Evolutionary conservation across 1,140 invertebrate species (phyloP).

Genomic region (Adoxophyes honmai): DNA sequence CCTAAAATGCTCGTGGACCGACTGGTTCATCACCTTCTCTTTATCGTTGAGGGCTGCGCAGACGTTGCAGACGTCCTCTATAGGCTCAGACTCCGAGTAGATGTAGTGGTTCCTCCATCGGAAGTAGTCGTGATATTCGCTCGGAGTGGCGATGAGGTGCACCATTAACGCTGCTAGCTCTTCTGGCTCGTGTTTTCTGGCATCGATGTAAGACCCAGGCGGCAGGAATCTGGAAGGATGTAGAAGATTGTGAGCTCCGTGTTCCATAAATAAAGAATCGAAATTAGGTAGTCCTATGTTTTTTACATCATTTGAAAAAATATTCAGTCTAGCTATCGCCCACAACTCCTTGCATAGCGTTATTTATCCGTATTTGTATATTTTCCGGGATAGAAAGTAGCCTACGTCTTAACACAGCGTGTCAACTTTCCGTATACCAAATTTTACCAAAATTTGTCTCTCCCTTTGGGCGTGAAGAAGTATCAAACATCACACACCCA

Average conservation of each 20-base stretch:
- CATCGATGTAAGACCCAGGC: conserved; percentile 55
- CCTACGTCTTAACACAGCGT: too few relatives aligned
- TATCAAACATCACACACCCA: too few relatives aligned
- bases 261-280: not conserved
- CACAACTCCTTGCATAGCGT: too few relatives aligned
- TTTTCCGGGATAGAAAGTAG: too few relatives aligned
- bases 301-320: too few relatives aligned
- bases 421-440: too few relatives aligned
- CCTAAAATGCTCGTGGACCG: conserved; percentile 46
- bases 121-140: conserved; percentile 45
- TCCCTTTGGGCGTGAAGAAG: too few relatives aligned
- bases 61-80: conserved; percentile 45
- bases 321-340: too few relatives aligned
- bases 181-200: conserved; percentile 19
- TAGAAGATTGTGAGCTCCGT: not conserved
- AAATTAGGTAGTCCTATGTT: too few relatives aligned
- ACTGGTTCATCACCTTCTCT: conserved; percentile 25
- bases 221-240: conserved; percentile 52
- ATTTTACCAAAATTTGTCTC: too few relatives aligned
- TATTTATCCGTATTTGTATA: too few relatives aligned
- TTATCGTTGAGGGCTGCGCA: conserved; percentile 48
- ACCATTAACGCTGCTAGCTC: conserved; percentile 39
- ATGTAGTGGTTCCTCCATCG: conserved; percentile 48
- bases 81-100: conserved; percentile 34
- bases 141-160: conserved; percentile 31